A percentile compares a stretch with the other conserved stretches of the same genome.
Evolutionary conservation across 2,888 invertebrate genomes (phyloP).

Genomic region (Chaetogeoica ovagalla): DNA sequence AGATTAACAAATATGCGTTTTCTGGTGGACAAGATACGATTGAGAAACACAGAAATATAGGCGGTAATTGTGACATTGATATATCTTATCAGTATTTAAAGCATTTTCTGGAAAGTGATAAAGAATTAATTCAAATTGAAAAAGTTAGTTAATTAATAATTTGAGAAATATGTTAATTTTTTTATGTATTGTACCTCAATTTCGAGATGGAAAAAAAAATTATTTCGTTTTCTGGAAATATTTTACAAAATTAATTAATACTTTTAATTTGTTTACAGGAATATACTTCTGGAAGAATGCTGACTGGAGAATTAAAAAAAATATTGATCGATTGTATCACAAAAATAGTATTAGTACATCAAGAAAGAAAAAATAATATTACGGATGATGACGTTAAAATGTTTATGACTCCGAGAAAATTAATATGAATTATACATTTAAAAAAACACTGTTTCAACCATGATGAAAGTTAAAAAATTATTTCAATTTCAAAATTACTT

Average conservation of each 20-base stretch:
- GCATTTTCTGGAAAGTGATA: slow-evolving; percentile 95
- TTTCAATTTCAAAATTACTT: too few species aligned
- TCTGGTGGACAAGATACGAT: slow-evolving; percentile 92
- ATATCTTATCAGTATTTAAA: slow-evolving; percentile 91
- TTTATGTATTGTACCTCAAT: too few species aligned
- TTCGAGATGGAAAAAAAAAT: too few species aligned
- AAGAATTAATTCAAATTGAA: slow-evolving; percentile 73
- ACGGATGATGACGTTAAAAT: slow-evolving; percentile 82
- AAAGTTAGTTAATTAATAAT: slow-evolving; percentile 61
- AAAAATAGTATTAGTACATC: slow-evolving; percentile 80
- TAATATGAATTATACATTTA: slow-evolving; percentile 58
- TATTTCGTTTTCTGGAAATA: background rate
- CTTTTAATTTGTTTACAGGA: slow-evolving; percentile 62
- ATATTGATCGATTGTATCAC: slow-evolving; percentile 79
- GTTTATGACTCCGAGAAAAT: slow-evolving; percentile 82
- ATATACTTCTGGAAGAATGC: slow-evolving; percentile 82
- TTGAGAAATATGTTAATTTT: too few species aligned
- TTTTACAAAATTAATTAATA: background rate
- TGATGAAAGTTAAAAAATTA: too few species aligned
- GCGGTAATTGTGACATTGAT: slow-evolving; percentile 96
- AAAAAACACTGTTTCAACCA: too few species aligned
- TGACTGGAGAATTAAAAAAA: slow-evolving; percentile 95
- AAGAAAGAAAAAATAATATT: slow-evolving; percentile 74
- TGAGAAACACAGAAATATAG: slow-evolving; percentile 86
- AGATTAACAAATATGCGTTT: slow-evolving; percentile 90